Conservation (phyloP, 2,888 invertebrate genomes). For the Drosophila lutescens region DNA sequence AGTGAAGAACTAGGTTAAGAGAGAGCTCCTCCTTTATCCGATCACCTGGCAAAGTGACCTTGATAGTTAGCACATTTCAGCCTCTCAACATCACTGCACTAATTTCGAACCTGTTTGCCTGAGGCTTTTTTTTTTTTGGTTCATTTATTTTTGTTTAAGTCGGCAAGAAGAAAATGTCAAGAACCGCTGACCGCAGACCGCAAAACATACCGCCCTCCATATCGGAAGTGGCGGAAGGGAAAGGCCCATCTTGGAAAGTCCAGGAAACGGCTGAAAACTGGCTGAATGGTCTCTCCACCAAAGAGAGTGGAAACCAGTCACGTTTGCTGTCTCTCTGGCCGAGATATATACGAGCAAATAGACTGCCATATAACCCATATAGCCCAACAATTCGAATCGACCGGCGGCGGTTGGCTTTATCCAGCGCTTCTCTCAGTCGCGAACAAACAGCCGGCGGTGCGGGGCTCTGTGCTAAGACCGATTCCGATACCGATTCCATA, state of each 20-base stretch:
- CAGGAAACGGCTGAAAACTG: constrained; percentile 39
- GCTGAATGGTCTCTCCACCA: constrained; percentile 5
- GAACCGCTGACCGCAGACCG: constrained; percentile 38
- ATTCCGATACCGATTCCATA: neutral
- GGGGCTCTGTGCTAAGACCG: constrained; percentile 14
- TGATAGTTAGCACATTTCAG: constrained; percentile 24
- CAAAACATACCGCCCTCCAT: constrained; percentile 9
- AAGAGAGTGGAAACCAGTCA: constrained; percentile 28
- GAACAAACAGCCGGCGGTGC: constrained; percentile 34
- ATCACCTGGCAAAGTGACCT: constrained; percentile 15
- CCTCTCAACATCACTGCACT: constrained; percentile 25
- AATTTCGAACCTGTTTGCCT: constrained; percentile 34
- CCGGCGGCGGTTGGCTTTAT: constrained; percentile 19
- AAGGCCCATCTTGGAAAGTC: constrained; percentile 43
- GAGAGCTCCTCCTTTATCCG: neutral
- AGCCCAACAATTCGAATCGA: constrained; percentile 2
- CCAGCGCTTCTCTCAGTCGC: constrained; percentile 44
- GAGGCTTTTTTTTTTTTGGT: neutral
- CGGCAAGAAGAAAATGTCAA: constrained; percentile 17
- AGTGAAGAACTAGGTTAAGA: neutral
- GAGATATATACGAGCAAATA: constrained; percentile 7
- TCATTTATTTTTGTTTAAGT: constrained; percentile 4
- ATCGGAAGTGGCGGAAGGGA: constrained; percentile 34
- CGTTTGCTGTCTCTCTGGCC: constrained; percentile 9
- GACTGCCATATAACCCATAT: constrained; percentile 13